Percentiles rank a stretch among this genome's conserved stretches.
phyloP scores from a whole-genome alignment of 2,797 vertebrate species.

The Parotocinclus haroldoi region DNA sequence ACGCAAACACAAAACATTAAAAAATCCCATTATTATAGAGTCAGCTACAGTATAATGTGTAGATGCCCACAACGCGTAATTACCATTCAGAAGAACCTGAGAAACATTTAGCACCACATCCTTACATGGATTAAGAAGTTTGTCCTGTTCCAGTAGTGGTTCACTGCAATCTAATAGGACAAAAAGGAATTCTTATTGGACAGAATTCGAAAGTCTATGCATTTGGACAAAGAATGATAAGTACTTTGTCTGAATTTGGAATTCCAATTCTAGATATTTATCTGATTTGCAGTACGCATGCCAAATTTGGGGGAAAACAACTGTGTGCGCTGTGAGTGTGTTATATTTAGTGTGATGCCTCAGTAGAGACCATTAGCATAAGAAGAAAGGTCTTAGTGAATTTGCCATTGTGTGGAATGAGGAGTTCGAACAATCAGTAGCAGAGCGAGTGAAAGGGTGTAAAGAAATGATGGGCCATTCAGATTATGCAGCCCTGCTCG shows the following conservation, averaged over 20 bases:
- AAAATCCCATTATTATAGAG: background rate
- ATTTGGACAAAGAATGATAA: no score
- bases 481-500: slow-evolving; percentile 81
- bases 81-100: no score
- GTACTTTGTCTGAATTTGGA: no score
- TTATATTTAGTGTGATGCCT: slow-evolving; percentile 77
- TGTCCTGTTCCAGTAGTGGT: no score
- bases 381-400: slow-evolving; percentile 95
- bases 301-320: slow-evolving; percentile 16
- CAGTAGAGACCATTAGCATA: slow-evolving; percentile 87
- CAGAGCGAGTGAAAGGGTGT: slow-evolving; percentile 80
- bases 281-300: background rate
- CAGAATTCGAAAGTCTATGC: no score
- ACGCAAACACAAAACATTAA: background rate
- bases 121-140: no score
- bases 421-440: slow-evolving; percentile 88
- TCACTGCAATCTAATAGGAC: no score
- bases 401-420: slow-evolving; percentile 92
- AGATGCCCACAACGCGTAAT: no score
- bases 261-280: no score
- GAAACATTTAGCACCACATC: no score
- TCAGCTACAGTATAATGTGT: no score
- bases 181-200: no score
- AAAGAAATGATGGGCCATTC: slow-evolving; percentile 89
- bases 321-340: slow-evolving; percentile 62